Percentiles rank a stretch among this genome's conserved stretches.
phyloP scores from a whole-genome alignment of 2,797 vertebrate genomes.

The Pseudochirops corinnae region DNA sequence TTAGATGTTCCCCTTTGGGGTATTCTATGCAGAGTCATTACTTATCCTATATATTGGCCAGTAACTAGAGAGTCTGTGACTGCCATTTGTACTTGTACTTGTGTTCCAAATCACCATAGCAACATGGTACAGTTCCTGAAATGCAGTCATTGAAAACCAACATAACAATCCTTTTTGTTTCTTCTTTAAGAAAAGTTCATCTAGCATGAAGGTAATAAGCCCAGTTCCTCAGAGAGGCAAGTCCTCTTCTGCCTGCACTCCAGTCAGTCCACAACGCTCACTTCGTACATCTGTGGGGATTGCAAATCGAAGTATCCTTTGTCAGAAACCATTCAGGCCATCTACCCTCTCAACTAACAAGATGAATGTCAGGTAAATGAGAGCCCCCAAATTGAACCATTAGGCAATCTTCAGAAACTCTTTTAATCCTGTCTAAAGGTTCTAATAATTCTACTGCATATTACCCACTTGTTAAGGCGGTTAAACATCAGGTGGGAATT shows the following conservation, averaged over 20 bases:
- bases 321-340: constrained; percentile 86
- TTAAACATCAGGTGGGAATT: not conserved
- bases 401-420: not conserved
- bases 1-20: not conserved
- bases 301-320: constrained; percentile 77
- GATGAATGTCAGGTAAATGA: constrained; percentile 93
- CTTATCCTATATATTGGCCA: not conserved
- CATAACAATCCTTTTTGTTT: not conserved
- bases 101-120: not conserved
- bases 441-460: not conserved
- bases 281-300: constrained; percentile 61
- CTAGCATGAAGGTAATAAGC: constrained; percentile 84
- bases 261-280: constrained; percentile 74
- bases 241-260: constrained; percentile 69
- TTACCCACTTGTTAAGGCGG: not conserved
- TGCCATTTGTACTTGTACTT: not conserved
- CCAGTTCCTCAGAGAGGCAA: constrained; percentile 81
- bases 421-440: not conserved
- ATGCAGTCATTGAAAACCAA: not conserved
- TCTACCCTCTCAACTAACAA: constrained; percentile 89
- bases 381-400: not conserved
- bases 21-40: not conserved
- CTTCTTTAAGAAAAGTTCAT: constrained; percentile 50
- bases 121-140: not conserved
- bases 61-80: not conserved